These are phyloP conservation scores for Pangasius sanitwongsei DNA, from an alignment of 2,797 vertebrate species.

Conservation along the genomic window DNA sequence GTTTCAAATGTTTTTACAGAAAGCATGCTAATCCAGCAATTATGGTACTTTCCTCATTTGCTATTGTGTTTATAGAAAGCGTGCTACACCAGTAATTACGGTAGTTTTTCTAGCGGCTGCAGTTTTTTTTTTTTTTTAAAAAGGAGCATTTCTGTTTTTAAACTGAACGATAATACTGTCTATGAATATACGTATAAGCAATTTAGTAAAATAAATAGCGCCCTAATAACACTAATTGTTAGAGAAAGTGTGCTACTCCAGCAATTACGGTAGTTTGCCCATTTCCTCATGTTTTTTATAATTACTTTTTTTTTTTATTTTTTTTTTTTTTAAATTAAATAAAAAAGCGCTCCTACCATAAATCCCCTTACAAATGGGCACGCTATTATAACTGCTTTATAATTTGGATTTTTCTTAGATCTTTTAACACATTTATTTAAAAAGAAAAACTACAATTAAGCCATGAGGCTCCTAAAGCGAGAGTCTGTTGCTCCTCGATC, in stretches of 20 bases:
- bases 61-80: not conserved
- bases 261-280: not conserved
- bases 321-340: not conserved
- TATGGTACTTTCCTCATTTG: not conserved
- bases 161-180: not conserved
- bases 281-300: not conserved
- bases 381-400: not conserved
- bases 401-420: not conserved
- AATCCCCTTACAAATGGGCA: not conserved
- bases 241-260: not conserved
- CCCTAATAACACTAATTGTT: not conserved
- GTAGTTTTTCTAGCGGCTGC: not conserved
- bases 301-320: too few species aligned
- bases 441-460: not conserved
- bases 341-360: not conserved
- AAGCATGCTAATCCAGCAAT: not conserved
- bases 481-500: not conserved
- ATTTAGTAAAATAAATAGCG: not conserved
- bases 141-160: not conserved
- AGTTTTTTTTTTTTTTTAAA: too few species aligned
- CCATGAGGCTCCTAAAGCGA: not conserved
- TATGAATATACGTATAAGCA: not conserved
- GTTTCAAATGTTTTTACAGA: too few species aligned
- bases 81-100: not conserved
- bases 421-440: not conserved